Evolutionary conservation across 2,888 invertebrate species (phyloP).

Genomic region (Synanthedon formicaeformis): DNA sequence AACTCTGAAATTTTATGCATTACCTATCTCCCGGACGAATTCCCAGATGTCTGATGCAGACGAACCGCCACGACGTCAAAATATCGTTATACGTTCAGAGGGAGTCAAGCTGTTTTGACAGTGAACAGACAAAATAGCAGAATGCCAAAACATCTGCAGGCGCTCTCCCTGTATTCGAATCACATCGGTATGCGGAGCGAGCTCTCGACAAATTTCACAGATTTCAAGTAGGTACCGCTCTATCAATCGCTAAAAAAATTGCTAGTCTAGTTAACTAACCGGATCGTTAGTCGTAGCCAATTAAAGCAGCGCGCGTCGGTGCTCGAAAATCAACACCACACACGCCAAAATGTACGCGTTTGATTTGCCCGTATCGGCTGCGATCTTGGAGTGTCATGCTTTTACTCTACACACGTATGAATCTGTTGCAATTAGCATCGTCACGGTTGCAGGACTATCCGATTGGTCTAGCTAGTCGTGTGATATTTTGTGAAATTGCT

Average conservation of each 20-base stretch:
- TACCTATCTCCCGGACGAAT: constrained; percentile 21
- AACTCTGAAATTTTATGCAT: constrained; percentile 34
- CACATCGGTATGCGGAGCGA: too few species aligned
- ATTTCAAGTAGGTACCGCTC: neutral
- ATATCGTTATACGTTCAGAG: constrained; percentile 15
- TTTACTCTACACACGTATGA: too few species aligned
- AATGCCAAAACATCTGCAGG: neutral
- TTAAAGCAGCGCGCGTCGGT: neutral
- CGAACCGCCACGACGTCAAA: constrained; percentile 16
- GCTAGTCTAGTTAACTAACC: neutral
- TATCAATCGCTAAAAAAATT: neutral
- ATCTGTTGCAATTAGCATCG: neutral
- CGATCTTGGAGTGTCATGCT: neutral
- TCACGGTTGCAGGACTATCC: constrained; percentile 11
- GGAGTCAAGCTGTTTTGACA: constrained; percentile 6
- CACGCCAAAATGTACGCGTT: neutral
- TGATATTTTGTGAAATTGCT: neutral
- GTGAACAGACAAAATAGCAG: neutral
- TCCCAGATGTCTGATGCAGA: constrained; percentile 22
- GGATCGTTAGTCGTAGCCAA: neutral
- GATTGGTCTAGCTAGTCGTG: neutral
- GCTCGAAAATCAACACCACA: neutral
- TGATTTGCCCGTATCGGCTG: neutral
- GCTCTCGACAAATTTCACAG: neutral
- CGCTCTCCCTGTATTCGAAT: neutral